Base-by-base conservation (phyloP, 2,888 invertebrate genomes). In the Watsonalla cultraria region DNA sequence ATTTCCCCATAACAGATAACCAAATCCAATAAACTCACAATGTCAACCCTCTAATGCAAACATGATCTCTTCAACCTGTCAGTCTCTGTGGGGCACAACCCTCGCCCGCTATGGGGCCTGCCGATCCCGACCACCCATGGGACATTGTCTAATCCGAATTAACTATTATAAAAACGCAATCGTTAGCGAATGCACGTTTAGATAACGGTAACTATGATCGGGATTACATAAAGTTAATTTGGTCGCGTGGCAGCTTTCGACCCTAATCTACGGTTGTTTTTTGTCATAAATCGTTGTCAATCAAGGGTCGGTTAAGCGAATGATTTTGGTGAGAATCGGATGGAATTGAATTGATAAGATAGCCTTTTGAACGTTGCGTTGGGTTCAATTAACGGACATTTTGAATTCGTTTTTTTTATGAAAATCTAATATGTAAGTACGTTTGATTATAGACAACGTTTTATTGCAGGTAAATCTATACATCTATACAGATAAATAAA, bases 141-240 rank as follows among this genome's bases (percentile, higher is more conserved):
- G 87, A 88, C 81, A 80, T 74, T 82, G 86, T 84, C 82, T 86
- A 84, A 85, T 81, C 85, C 82, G 83, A 84, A 84, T 86, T 85
- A 87, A 84, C 84, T 81, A 80, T 86, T 86, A 78, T 78, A 84
- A 86, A 86, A 86, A 79, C 75, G 70, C 60, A 57, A 73, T 76
- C 73, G 76, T 78, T 76, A 75, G 75, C 83, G 84, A 82, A 80
- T 86, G 87, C 79, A 65, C 68, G 72, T 57, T 47, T 46, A 82
- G 86, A 87, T 86, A 86, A 81, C 79, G 66, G 74, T 68, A 65
- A 59, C 65, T 68, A 77, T 81, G 77, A 77, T 74, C 62, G 64
- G 85, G 82, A 88, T 88, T 83, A 89, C 87, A 85, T 67, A 66
- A 80, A 87, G 86, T 89, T 86, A 89, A 89, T 86, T 86, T 78